Percentiles rank a stretch among this genome's conserved stretches.
phyloP scores from a whole-genome alignment of 2,888 invertebrate species.

The Xanthia icteritia region DNA sequence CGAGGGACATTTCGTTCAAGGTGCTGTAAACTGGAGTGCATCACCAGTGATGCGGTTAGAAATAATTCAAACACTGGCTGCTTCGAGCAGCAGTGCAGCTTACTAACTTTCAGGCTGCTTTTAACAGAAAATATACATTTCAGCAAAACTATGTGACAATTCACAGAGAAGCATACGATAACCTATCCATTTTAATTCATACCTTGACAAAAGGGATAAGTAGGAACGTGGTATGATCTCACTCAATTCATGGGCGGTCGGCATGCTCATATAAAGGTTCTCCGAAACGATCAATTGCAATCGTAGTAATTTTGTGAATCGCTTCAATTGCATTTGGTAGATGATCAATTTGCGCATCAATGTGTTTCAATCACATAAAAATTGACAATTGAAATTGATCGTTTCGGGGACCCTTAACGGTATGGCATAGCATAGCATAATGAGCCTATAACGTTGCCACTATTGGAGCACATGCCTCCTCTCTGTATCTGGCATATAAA shows the following conservation, averaged over 20 bases:
- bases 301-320: too few relatives aligned
- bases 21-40: conserved; percentile 38
- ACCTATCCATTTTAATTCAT: neutral
- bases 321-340: too few relatives aligned
- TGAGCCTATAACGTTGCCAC: neutral
- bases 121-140: conserved; percentile 61
- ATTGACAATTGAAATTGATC: too few relatives aligned
- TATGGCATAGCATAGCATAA: neutral
- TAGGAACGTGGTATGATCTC: neutral
- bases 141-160: conserved; percentile 23
- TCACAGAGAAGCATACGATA: neutral
- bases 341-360: too few relatives aligned
- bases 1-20: conserved; percentile 26
- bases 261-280: neutral
- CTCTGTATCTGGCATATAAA: too few relatives aligned
- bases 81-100: conserved; percentile 46
- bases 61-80: conserved; percentile 47
- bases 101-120: conserved; percentile 58
- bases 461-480: too few relatives aligned
- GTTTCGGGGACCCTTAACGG: too few relatives aligned
- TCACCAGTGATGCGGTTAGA: conserved; percentile 44
- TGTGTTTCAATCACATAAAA: too few relatives aligned
- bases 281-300: too few relatives aligned
- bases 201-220: neutral
- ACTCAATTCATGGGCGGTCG: neutral